Percentiles rank a stretch among this genome's conserved stretches.
Evolutionary conservation across 1,140 invertebrate genomes (phyloP).

Genomic region (Drosophila azteca): DNA sequence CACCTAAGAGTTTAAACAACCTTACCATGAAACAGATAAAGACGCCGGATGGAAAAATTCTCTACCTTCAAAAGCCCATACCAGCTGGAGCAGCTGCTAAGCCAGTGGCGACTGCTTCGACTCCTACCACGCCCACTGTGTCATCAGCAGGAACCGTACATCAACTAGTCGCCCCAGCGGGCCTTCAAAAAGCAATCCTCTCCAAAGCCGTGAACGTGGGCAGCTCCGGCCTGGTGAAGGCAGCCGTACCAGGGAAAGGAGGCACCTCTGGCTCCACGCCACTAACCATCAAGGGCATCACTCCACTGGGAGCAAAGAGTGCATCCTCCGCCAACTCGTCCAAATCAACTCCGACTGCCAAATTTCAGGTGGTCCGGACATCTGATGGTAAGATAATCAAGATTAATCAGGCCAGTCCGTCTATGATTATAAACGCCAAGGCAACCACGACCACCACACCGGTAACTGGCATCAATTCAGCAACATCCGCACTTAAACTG

Average conservation of each 20-base stretch:
- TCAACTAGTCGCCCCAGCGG: conserved; percentile 23
- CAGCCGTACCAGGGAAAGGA: conserved; percentile 12
- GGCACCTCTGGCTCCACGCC: conserved; percentile 3
- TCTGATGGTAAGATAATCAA: conserved; percentile 70
- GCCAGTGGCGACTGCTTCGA: background rate
- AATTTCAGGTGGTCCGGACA: conserved; percentile 69
- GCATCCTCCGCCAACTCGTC: background rate
- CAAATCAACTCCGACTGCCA: conserved; percentile 11
- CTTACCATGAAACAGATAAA: conserved; percentile 58
- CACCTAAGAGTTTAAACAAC: conserved; percentile 17
- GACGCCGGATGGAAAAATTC: conserved; percentile 58
- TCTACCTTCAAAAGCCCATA: conserved; percentile 53
- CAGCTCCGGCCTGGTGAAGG: conserved; percentile 54
- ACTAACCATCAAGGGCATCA: conserved; percentile 53
- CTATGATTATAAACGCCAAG: conserved; percentile 58
- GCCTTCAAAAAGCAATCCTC: conserved; percentile 56
- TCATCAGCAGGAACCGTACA: conserved; percentile 22
- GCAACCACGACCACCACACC: conserved; percentile 4
- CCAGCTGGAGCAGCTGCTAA: background rate
- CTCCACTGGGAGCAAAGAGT: conserved; percentile 22
- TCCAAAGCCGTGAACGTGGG: conserved; percentile 48
- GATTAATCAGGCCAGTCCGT: conserved; percentile 47
- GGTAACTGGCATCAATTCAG: background rate
- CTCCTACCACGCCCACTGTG: background rate
- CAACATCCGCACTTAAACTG: conserved; percentile 7